A percentile compares a stretch with the other conserved stretches of the same genome.
Evolutionary conservation across 2,888 invertebrate species (phyloP).

Genomic region (Vanessa cardui): DNA sequence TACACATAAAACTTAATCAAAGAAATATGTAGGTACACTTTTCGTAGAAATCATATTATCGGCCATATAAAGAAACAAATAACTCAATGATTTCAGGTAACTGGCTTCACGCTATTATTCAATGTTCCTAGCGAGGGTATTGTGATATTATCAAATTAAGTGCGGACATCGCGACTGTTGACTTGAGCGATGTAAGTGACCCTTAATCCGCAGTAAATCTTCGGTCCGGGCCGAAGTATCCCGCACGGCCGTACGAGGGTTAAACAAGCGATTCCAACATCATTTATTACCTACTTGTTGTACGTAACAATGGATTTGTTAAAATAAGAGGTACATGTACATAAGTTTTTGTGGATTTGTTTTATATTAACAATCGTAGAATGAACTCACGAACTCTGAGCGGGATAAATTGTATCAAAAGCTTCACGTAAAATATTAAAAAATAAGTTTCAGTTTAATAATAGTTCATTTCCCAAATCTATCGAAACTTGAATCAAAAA

Average conservation of each 20-base stretch:
- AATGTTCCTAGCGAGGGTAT: slow-evolving; percentile 52
- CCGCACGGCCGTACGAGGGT: slow-evolving; percentile 59
- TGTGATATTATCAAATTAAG: slow-evolving; percentile 72
- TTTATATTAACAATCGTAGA: too few species aligned
- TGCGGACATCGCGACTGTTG: slow-evolving; percentile 71
- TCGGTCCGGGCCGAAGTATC: slow-evolving; percentile 54
- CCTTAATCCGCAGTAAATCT: slow-evolving; percentile 81
- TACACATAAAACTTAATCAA: too few species aligned
- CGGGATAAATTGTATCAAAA: too few species aligned
- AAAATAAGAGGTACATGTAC: slow-evolving; percentile 39
- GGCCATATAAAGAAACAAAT: too few species aligned
- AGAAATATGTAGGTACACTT: too few species aligned
- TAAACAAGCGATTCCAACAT: slow-evolving; percentile 74
- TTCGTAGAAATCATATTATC: background rate
- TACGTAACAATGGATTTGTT: slow-evolving; percentile 50
- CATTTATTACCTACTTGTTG: slow-evolving; percentile 74
- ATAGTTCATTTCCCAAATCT: too few species aligned
- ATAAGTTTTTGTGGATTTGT: slow-evolving; percentile 22
- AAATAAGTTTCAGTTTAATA: too few species aligned
- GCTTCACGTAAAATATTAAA: too few species aligned
- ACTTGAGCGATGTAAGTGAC: slow-evolving; percentile 79
- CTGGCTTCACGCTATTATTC: slow-evolving; percentile 50
- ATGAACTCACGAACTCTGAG: too few species aligned
- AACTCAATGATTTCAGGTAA: slow-evolving; percentile 21
- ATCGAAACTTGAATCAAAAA: too few species aligned